Evolutionary conservation across 2,888 invertebrate species (phyloP).

Genomic region (Macropis europaea): DNA sequence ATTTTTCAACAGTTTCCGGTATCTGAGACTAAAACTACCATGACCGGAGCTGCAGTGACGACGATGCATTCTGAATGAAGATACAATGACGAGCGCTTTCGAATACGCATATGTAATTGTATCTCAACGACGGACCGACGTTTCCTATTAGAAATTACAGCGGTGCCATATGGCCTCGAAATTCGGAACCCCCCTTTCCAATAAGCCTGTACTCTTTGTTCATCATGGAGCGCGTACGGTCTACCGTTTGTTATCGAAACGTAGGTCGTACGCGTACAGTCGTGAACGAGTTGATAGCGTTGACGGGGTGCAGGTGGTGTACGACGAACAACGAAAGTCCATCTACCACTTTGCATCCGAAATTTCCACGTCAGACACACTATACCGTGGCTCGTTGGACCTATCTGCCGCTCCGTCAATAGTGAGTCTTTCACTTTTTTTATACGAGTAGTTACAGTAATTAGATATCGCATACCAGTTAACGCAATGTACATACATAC

Average conservation of each 20-base stretch:
- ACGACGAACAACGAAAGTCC: conserved; percentile 6
- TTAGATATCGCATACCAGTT: conserved; percentile 6
- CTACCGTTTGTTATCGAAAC: conserved; percentile 49
- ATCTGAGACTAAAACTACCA: too few relatives aligned
- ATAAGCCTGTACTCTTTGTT: background rate
- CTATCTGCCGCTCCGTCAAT: conserved; percentile 22
- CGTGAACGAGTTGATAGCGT: conserved; percentile 17
- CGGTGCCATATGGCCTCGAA: too few relatives aligned
- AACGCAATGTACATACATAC: background rate
- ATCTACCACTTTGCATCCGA: background rate
- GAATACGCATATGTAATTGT: too few relatives aligned
- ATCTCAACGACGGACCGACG: too few relatives aligned
- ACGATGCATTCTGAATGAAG: too few relatives aligned
- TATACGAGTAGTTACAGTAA: conserved; percentile 28
- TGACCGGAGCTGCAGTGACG: too few relatives aligned
- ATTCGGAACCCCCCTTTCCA: too few relatives aligned
- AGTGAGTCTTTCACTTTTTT: conserved; percentile 49
- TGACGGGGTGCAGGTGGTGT: background rate
- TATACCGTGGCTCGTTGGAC: background rate
- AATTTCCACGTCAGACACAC: background rate
- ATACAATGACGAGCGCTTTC: too few relatives aligned
- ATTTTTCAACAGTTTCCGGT: too few relatives aligned
- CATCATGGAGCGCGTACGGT: conserved; percentile 3
- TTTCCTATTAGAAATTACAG: too few relatives aligned
- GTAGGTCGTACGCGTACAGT: conserved; percentile 32